These are phyloP conservation scores for Autographa gamma DNA, from an alignment of 2,888 invertebrate species.

Conservation along the genomic window DNA sequence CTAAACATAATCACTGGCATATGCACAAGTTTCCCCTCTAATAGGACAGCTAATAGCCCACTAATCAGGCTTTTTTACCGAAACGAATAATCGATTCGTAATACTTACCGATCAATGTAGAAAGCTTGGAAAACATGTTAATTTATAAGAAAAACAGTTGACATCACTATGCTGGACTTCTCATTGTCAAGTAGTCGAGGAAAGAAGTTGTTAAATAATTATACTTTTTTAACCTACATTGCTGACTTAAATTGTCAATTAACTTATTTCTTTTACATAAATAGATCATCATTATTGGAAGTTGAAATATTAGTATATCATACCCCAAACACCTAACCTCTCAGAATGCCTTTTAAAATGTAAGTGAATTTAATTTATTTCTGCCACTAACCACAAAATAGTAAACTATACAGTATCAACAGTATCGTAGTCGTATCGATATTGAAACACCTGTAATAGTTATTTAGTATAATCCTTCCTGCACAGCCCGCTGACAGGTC, in stretches of 20 bases:
- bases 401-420: no score
- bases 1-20: slow-evolving; percentile 50
- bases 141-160: slow-evolving; percentile 16
- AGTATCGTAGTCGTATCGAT: no score
- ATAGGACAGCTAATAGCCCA: slow-evolving; percentile 45
- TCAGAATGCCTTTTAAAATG: no score
- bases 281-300: neutral
- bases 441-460: no score
- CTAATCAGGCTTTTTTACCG: slow-evolving; percentile 55
- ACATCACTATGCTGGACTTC: slow-evolving; percentile 17
- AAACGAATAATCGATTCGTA: slow-evolving; percentile 55
- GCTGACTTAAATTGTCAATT: neutral
- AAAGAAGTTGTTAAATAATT: neutral
- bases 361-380: no score
- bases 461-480: slow-evolving; percentile 1
- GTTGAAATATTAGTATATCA: no score
- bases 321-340: no score
- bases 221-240: neutral
- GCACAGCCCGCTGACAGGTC: neutral
- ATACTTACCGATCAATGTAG: slow-evolving; percentile 48
- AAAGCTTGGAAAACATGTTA: slow-evolving; percentile 45
- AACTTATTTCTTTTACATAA: neutral
- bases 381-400: no score
- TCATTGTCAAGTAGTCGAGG: neutral
- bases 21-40: slow-evolving; percentile 53